phyloP scores from a whole-genome alignment of 2,888 invertebrate species.

The Alsophila aescularia region DNA sequence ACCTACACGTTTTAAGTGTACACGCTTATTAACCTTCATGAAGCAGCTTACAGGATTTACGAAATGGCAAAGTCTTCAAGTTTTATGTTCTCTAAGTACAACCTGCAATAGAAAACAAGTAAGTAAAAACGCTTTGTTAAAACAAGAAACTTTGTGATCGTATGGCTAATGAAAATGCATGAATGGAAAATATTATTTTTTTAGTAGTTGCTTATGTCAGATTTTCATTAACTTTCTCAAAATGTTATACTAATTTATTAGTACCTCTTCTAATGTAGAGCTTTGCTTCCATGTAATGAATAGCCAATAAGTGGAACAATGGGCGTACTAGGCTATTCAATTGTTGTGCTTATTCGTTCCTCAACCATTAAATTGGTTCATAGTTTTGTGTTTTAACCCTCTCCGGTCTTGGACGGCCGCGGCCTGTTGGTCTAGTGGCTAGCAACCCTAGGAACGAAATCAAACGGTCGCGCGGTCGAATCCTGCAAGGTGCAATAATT shows the following conservation, averaged over 20 bases:
- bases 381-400: too few species aligned
- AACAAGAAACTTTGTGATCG: neutral
- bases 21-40: conserved; percentile 19
- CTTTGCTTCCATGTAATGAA: too few species aligned
- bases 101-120: conserved; percentile 9
- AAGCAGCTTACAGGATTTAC: conserved; percentile 18
- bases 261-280: too few species aligned
- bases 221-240: neutral
- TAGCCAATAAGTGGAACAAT: too few species aligned
- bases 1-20: conserved; percentile 1
- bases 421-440: too few species aligned
- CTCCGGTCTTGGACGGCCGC: too few species aligned
- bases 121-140: conserved; percentile 7
- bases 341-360: too few species aligned
- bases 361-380: too few species aligned
- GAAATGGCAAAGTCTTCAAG: conserved; percentile 21
- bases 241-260: neutral
- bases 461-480: too few species aligned
- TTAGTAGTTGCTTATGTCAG: neutral
- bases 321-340: too few species aligned
- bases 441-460: too few species aligned
- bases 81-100: conserved; percentile 35
- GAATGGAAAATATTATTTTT: conserved; percentile 2
- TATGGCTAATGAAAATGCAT: neutral
- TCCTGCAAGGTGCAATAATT: too few species aligned